A percentile compares a stretch with the other conserved stretches of the same genome.
Conservation (phyloP, 2,888 invertebrate species). For the Morpho helenor region DNA sequence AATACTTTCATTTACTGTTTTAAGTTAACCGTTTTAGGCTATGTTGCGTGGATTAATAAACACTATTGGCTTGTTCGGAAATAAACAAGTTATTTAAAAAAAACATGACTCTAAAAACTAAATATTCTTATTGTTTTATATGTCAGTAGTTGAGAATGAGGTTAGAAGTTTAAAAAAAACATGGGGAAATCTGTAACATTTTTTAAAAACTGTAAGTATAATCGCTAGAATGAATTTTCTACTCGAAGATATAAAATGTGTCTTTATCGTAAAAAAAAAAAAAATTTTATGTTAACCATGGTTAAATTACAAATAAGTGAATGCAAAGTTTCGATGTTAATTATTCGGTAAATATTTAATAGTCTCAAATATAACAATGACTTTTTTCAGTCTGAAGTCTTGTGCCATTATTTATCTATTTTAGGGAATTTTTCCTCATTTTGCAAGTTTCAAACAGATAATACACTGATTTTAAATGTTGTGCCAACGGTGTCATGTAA, state of each 20-base stretch:
- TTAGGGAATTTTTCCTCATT: neutral
- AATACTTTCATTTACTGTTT: slow-evolving; percentile 44
- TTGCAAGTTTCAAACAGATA: slow-evolving; percentile 3
- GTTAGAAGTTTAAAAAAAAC: neutral
- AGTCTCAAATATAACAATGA: too few species aligned
- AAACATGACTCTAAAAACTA: slow-evolving; percentile 27
- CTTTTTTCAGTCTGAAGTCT: too few species aligned
- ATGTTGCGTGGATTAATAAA: slow-evolving; percentile 23
- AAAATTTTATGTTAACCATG: too few species aligned
- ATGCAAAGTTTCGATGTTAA: too few species aligned
- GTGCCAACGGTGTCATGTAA: too few species aligned
- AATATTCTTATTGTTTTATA: neutral
- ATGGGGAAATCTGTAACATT: too few species aligned
- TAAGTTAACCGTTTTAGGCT: slow-evolving; percentile 45
- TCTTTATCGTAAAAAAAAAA: too few species aligned
- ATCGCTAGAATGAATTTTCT: too few species aligned
- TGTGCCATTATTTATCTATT: neutral
- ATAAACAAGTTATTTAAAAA: slow-evolving; percentile 8
- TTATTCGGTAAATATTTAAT: too few species aligned
- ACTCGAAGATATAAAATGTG: too few species aligned
- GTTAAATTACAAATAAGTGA: too few species aligned
- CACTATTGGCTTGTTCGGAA: slow-evolving; percentile 38
- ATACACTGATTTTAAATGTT: neutral
- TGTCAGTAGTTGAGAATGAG: neutral
- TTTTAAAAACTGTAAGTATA: too few species aligned